These are phyloP conservation scores for Petrophora chlorosata DNA, from an alignment of 2,888 invertebrate species.

Conservation along the genomic window DNA sequence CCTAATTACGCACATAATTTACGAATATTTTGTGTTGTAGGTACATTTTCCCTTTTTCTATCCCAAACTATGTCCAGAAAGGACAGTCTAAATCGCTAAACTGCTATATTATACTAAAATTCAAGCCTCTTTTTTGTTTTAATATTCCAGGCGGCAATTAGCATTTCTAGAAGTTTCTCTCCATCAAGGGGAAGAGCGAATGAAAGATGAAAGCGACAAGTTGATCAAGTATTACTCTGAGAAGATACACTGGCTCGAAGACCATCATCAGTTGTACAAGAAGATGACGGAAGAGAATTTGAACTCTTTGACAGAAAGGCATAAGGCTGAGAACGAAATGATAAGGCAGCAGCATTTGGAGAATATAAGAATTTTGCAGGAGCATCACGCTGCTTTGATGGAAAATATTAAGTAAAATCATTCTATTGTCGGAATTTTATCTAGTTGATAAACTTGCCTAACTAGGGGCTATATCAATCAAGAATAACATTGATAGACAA, in stretches of 20 bases:
- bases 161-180: constrained; percentile 82
- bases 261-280: constrained; percentile 76
- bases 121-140: too few relatives aligned
- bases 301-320: constrained; percentile 70
- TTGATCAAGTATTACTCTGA: constrained; percentile 76
- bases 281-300: constrained; percentile 81
- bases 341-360: constrained; percentile 76
- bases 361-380: constrained; percentile 68
- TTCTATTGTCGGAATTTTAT: too few relatives aligned
- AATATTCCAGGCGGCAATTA: constrained; percentile 84
- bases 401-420: constrained; percentile 81
- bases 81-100: too few relatives aligned
- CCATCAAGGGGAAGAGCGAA: constrained; percentile 82
- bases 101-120: too few relatives aligned
- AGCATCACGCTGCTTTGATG: constrained; percentile 80
- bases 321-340: constrained; percentile 69
- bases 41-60: too few relatives aligned
- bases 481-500: too few relatives aligned
- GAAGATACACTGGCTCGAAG: constrained; percentile 79
- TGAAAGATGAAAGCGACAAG: constrained; percentile 84
- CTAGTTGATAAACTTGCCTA: too few relatives aligned
- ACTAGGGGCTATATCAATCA: too few relatives aligned
- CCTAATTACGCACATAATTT: too few relatives aligned
- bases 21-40: too few relatives aligned
- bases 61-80: too few relatives aligned